phyloP scores from a whole-genome alignment of 2,113 vertebrate genomes.

The Halichoeres trimaculatus region DNA sequence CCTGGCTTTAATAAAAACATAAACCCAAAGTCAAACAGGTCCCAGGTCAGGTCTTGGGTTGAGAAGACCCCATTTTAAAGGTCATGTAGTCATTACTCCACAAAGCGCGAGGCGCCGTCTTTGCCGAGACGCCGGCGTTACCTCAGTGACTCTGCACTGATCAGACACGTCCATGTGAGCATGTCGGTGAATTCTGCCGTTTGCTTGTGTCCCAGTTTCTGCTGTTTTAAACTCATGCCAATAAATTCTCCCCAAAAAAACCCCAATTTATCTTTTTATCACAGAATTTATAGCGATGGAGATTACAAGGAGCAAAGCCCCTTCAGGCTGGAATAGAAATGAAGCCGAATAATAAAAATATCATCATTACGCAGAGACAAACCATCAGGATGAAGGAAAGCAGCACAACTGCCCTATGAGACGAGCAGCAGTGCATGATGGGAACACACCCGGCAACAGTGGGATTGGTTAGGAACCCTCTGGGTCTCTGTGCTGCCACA shows the following conservation, averaged over 20 bases:
- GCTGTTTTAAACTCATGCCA: not conserved
- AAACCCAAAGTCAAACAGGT: not conserved
- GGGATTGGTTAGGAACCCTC: conserved; percentile 2
- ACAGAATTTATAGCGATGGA: not conserved
- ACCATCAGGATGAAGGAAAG: not conserved
- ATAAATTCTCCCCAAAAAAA: not conserved
- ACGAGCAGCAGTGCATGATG: conserved; percentile 35
- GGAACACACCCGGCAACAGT: conserved; percentile 17
- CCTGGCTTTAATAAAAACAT: not conserved
- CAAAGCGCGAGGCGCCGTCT: too few species aligned
- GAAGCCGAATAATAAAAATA: not conserved
- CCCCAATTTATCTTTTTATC: not conserved
- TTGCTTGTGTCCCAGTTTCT: not conserved
- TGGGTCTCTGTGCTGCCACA: conserved; percentile 12
- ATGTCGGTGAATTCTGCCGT: not conserved
- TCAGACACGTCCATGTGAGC: not conserved
- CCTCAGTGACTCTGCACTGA: not conserved
- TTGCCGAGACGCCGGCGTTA: too few species aligned
- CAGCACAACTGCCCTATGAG: not conserved
- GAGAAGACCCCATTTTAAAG: not conserved
- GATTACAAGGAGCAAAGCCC: too few species aligned
- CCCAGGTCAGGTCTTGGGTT: not conserved
- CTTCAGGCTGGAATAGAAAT: not conserved
- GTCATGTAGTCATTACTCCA: not conserved
- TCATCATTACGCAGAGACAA: not conserved